Evolutionary conservation across 2,888 invertebrate species (phyloP).

Genomic region (Dorcus parallelipipedus): DNA sequence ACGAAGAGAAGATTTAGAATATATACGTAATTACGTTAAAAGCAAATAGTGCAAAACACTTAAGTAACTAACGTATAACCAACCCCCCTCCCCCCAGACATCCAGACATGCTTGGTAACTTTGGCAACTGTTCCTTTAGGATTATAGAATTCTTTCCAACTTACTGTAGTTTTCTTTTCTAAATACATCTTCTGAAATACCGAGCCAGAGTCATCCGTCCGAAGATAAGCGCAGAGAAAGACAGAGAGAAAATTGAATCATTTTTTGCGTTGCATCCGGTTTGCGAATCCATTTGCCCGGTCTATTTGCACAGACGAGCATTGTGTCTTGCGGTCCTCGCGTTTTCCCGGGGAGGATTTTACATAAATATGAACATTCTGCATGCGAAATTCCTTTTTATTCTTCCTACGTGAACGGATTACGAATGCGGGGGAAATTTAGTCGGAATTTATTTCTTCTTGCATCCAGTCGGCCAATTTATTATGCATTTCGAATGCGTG

Average conservation of each 20-base stretch:
- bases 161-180: too few species aligned
- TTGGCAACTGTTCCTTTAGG: too few species aligned
- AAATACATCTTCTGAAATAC: too few species aligned
- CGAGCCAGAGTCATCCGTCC: too few species aligned
- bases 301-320: conserved; percentile 26
- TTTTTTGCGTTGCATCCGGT: not conserved
- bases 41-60: too few species aligned
- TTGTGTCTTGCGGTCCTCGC: conserved; percentile 27
- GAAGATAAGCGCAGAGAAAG: too few species aligned
- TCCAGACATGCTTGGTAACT: too few species aligned
- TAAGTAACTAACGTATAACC: too few species aligned
- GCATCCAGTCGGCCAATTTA: not conserved
- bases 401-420: conserved; percentile 34
- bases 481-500: not conserved
- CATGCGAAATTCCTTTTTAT: conserved; percentile 35
- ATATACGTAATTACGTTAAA: too few species aligned
- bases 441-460: conserved; percentile 20
- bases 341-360: conserved; percentile 31
- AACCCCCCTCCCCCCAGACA: too few species aligned
- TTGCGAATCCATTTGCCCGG: conserved; percentile 11
- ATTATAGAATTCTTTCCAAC: too few species aligned
- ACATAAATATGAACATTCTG: conserved; percentile 35
- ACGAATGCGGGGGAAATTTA: conserved; percentile 31
- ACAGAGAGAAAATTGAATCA: not conserved
- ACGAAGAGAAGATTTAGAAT: too few species aligned